Evolutionary conservation across 2,797 vertebrate species (phyloP).

Genomic region (Anguilla marmorata): DNA sequence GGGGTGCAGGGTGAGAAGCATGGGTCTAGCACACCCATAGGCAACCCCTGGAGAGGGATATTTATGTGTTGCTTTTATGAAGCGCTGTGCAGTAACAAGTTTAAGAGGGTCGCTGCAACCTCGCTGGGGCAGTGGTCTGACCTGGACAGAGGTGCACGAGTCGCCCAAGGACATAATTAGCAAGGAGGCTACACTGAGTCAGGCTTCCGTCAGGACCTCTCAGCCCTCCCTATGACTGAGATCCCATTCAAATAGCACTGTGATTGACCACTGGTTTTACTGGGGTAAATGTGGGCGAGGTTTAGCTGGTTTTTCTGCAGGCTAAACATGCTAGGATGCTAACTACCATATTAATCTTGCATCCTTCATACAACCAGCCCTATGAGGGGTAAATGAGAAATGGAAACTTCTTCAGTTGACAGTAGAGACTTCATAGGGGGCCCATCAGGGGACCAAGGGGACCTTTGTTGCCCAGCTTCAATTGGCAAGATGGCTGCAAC

Average conservation of each 20-base stretch:
- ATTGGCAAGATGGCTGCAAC: background rate
- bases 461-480: background rate
- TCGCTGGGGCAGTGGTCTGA: slow-evolving; percentile 64
- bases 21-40: background rate
- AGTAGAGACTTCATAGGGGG: background rate
- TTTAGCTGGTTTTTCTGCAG: background rate
- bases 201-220: slow-evolving; percentile 30
- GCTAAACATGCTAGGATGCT: background rate
- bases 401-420: background rate
- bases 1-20: slow-evolving; percentile 65
- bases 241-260: background rate
- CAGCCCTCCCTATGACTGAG: slow-evolving; percentile 45
- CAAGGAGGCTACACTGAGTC: slow-evolving; percentile 61
- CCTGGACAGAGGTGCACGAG: slow-evolving; percentile 50
- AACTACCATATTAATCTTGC: background rate
- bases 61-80: slow-evolving; percentile 79
- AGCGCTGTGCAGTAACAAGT: slow-evolving; percentile 73
- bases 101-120: slow-evolving; percentile 71
- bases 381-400: background rate
- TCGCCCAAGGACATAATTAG: slow-evolving; percentile 72
- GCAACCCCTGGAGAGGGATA: slow-evolving; percentile 36
- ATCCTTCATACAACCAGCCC: background rate
- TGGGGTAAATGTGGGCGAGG: background rate
- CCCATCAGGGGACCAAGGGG: background rate
- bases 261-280: background rate